Base-by-base conservation (phyloP, 2,113 vertebrate species). In the Progne subis region DNA sequence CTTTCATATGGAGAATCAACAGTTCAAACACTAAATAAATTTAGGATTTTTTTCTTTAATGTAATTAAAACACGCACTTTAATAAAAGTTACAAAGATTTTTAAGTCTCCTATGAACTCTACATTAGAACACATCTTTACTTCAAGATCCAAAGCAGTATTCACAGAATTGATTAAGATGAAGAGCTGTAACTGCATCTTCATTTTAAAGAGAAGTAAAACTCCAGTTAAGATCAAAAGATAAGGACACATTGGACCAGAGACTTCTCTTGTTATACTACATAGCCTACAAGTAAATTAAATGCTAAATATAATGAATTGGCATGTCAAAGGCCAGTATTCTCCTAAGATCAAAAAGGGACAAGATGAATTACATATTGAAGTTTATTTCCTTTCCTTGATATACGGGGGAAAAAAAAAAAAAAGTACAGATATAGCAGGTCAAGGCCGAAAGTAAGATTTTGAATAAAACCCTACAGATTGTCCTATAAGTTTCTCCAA, bases 31-130 rank as follows among this genome's bases (percentile, higher is more conserved):
- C 4, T 39, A 69, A 83, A 74, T 49, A 53, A 44, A 46, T 70
- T 50, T 79, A 16, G 1, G n/a, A n/a, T 37, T 59, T 88, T 86
- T 90, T 17, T 68, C 61, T 93, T 97, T 90, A 92, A 85, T 9
- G 7, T 55, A 74, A 95, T 95, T 89, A 94, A 91, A 96, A 95
- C 95, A 95, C 29, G 14, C 29, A 61, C 44, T 63, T n/a, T 63
- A 50, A 57, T 94, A 77, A 93, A 96, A 90, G 74, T 84, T 95
- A 82, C 65, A 72, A 94, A 65, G 24, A 75, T 39, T 94, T 97
- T 95, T 70, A 87, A 83, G 14, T 52, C 76, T 94, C 90, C 85
- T 47, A 50, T 71, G 59, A 88, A 53, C 82, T 83, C 90, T 76
- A 87, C 75, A 69, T 82, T 83, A 94, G 49, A 96, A 86, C n/a